phyloP scores from a whole-genome alignment of 2,888 invertebrate genomes.

The Ferdinandea cuprea region DNA sequence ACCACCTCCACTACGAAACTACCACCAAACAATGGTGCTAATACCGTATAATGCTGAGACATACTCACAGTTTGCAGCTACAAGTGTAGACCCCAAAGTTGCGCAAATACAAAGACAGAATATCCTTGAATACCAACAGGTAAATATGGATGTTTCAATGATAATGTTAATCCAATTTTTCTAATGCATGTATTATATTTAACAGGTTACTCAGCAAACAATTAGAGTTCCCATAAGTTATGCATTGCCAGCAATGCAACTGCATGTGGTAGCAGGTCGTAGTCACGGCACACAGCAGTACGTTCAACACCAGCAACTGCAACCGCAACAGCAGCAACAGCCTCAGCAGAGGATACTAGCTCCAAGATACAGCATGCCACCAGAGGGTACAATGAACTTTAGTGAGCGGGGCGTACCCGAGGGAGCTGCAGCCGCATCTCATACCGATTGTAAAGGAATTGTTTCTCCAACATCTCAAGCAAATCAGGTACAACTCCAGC shows the following conservation, averaged over 20 bases:
- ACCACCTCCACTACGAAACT: slow-evolving; percentile 87
- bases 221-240: slow-evolving; percentile 84
- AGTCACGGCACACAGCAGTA: slow-evolving; percentile 79
- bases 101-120: slow-evolving; percentile 82
- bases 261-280: slow-evolving; percentile 83
- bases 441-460: slow-evolving; percentile 80
- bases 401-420: slow-evolving; percentile 89
- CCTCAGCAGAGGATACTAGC: slow-evolving; percentile 78
- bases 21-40: slow-evolving; percentile 88
- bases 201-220: slow-evolving; percentile 83
- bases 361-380: slow-evolving; percentile 80
- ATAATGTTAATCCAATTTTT: slow-evolving; percentile 5
- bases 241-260: slow-evolving; percentile 83
- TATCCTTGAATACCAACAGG: slow-evolving; percentile 83
- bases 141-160: slow-evolving; percentile 71
- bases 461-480: slow-evolving; percentile 78
- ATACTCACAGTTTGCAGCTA: slow-evolving; percentile 82
- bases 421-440: slow-evolving; percentile 87
- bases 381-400: slow-evolving; percentile 79
- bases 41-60: slow-evolving; percentile 86
- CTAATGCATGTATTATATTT: slow-evolving; percentile 1
- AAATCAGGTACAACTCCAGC: slow-evolving; percentile 73
- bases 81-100: slow-evolving; percentile 80
- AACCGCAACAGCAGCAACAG: slow-evolving; percentile 76
- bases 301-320: slow-evolving; percentile 77